Evolutionary conservation across 2,113 vertebrate genomes (phyloP).

Genomic region (Electrona antarctica): DNA sequence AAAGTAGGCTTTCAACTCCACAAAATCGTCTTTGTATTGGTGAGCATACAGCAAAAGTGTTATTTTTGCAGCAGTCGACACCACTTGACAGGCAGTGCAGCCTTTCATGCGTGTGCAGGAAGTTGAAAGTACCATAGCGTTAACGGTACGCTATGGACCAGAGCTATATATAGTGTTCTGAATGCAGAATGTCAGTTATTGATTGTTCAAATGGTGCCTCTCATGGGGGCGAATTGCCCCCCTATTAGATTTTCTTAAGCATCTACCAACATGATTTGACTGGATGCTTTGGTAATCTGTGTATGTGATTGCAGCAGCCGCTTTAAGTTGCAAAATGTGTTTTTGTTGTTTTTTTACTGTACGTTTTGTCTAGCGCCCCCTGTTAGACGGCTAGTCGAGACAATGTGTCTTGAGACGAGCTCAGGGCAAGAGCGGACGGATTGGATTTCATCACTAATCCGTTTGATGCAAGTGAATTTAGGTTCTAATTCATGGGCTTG

Average conservation of each 20-base stretch:
- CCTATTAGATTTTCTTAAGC: conserved; percentile 1
- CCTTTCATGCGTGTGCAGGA: too few species aligned
- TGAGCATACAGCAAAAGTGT: too few species aligned
- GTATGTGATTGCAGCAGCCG: conserved; percentile 20
- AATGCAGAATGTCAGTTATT: conserved; percentile 44
- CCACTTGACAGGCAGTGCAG: too few species aligned
- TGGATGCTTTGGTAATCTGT: not conserved
- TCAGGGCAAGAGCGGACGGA: conserved; percentile 57
- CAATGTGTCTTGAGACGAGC: conserved; percentile 63
- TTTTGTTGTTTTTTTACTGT: conserved; percentile 12
- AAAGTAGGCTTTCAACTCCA: too few species aligned
- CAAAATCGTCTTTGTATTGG: too few species aligned
- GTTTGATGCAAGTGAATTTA: conserved; percentile 79
- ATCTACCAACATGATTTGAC: not conserved
- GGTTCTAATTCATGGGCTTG: conserved; percentile 73
- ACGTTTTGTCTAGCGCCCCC: conserved; percentile 79
- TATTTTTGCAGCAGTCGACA: too few species aligned
- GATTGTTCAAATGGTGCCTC: conserved; percentile 25
- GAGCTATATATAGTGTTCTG: not conserved
- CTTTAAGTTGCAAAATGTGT: not conserved
- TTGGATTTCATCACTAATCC: conserved; percentile 70
- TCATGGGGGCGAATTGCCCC: not conserved
- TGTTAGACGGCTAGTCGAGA: conserved; percentile 76
- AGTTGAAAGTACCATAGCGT: too few species aligned
- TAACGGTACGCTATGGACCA: too few species aligned